Percentiles rank a stretch among this genome's conserved stretches.
These are phyloP conservation scores for Motacilla tschutschensis DNA, from an alignment of 2,113 vertebrate species.

Conservation along the genomic window DNA sequence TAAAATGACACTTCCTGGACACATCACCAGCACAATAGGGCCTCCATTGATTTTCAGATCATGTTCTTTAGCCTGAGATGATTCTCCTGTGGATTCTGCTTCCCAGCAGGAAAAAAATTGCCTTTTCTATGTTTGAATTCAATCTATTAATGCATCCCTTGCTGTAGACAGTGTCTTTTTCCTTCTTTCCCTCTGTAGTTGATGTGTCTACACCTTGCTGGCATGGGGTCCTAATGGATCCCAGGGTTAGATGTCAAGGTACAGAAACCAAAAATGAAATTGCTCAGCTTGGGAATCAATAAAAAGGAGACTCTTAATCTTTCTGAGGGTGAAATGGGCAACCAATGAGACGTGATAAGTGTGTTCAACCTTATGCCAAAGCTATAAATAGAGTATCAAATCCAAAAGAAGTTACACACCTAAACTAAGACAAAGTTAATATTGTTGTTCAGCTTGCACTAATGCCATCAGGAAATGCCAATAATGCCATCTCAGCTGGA, in stretches of 20 bases:
- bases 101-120: conserved; percentile 80
- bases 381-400: conserved; percentile 39
- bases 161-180: conserved; percentile 76
- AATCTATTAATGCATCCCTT: conserved; percentile 75
- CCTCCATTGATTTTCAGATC: conserved; percentile 83
- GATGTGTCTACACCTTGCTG: conserved; percentile 72
- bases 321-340: conserved; percentile 55
- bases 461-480: background rate
- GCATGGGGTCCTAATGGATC: conserved; percentile 73
- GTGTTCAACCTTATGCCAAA: conserved; percentile 31
- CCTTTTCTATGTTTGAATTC: conserved; percentile 77
- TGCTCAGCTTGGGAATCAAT: conserved; percentile 68
- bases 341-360: conserved; percentile 46
- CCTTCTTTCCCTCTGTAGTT: conserved; percentile 68
- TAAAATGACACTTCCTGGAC: conserved; percentile 81
- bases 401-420: background rate
- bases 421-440: conserved; percentile 34
- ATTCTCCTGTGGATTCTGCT: conserved; percentile 73
- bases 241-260: conserved; percentile 66
- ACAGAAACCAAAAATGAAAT: conserved; percentile 65
- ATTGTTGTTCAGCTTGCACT: background rate
- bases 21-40: conserved; percentile 73
- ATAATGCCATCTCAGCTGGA: background rate
- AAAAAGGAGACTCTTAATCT: conserved; percentile 52
- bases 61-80: conserved; percentile 74